Conservation (phyloP, 2,888 invertebrate genomes). For the Leptopilina syphax region DNA sequence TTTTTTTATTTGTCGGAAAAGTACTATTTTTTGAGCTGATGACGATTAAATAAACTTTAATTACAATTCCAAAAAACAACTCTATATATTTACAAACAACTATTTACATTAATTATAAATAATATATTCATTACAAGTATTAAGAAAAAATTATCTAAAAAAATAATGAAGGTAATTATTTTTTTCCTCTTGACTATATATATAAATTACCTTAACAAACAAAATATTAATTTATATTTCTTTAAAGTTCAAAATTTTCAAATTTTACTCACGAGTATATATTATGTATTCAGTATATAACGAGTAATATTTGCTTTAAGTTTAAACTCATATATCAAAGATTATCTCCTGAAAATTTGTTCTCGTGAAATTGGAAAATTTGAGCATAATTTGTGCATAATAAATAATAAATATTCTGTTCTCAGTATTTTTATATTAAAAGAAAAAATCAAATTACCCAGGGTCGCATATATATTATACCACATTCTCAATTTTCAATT, state of each 20-base stretch:
- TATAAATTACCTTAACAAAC: neutral
- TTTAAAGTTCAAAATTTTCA: neutral
- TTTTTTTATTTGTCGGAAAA: neutral
- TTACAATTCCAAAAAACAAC: no score
- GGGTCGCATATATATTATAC: no score
- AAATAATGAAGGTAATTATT: neutral
- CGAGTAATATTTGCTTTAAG: neutral
- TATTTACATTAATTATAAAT: neutral
- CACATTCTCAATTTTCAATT: no score
- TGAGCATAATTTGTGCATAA: conserved; percentile 25
- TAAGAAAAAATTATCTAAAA: neutral
- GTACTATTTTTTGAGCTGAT: neutral
- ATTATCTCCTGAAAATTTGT: neutral
- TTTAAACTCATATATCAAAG: neutral
- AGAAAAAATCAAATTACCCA: no score
- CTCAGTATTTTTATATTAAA: no score
- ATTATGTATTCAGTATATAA: neutral
- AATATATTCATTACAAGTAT: neutral
- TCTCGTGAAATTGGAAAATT: neutral
- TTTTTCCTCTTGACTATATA: neutral
- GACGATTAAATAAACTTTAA: neutral
- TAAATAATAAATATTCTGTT: neutral
- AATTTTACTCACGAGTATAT: neutral
- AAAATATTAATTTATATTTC: neutral
- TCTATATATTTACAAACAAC: no score